Conservation (phyloP, 2,888 invertebrate species). For the Meganola albula region DNA sequence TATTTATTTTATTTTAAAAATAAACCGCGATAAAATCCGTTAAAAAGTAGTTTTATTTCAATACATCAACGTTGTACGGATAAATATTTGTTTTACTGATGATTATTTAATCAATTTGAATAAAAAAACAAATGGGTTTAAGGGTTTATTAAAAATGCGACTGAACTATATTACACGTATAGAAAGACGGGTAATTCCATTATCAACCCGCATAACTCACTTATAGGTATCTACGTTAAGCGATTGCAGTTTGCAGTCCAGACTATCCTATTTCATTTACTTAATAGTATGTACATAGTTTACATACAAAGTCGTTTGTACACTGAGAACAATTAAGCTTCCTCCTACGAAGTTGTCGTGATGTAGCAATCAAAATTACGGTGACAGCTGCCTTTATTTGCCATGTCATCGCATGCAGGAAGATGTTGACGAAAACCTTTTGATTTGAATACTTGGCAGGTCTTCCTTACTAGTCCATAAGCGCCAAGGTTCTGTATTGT, state of each 20-base stretch:
- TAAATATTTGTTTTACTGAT: too few species aligned
- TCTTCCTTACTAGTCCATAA: conserved; percentile 11
- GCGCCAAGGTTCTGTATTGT: conserved; percentile 19
- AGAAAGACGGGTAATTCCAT: too few species aligned
- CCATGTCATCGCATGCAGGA: conserved; percentile 36
- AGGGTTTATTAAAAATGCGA: too few species aligned
- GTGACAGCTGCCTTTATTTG: conserved; percentile 33
- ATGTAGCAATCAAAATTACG: conserved; percentile 27
- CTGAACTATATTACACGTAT: too few species aligned
- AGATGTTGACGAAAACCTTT: conserved; percentile 20
- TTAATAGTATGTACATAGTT: conserved; percentile 7
- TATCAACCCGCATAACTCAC: too few species aligned
- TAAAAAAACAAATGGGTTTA: too few species aligned
- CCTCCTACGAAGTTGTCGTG: conserved; percentile 31
- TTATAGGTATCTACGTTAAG: neutral
- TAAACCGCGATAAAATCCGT: too few species aligned
- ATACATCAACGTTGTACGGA: too few species aligned
- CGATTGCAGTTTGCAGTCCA: neutral
- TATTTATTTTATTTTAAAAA: too few species aligned
- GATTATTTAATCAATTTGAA: too few species aligned
- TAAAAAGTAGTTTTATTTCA: too few species aligned
- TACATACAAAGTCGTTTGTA: conserved; percentile 19
- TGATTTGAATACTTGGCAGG: neutral
- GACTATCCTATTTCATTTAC: too few species aligned
- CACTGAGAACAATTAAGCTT: conserved; percentile 20